Percentiles rank a stretch among this genome's conserved stretches.
These are phyloP conservation scores for Sphenopsis melanotis DNA, from an alignment of 2,797 vertebrate genomes.

Conservation along the genomic window DNA sequence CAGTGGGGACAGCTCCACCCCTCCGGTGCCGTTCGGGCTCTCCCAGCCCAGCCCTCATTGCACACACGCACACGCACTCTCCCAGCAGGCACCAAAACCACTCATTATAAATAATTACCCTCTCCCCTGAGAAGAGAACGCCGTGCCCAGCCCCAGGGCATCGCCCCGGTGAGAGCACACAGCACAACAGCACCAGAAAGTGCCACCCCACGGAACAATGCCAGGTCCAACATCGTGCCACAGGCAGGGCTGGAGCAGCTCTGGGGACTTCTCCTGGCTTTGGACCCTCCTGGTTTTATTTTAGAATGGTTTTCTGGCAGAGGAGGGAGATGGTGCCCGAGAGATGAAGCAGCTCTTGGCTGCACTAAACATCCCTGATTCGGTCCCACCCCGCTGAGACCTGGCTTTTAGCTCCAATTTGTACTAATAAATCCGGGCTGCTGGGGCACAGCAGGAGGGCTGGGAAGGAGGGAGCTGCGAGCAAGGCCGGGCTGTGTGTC, in stretches of 20 bases:
- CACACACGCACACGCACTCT: not conserved
- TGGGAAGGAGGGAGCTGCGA: not conserved
- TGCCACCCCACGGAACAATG: not conserved
- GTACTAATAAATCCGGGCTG: not conserved
- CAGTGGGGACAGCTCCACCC: accelerated
- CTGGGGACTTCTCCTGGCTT: not conserved
- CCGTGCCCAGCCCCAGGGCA: not conserved
- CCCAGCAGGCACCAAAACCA: not conserved
- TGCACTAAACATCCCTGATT: not conserved
- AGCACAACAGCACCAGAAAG: accelerated
- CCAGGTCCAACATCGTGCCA: accelerated
- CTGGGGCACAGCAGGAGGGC: not conserved
- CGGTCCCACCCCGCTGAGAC: not conserved
- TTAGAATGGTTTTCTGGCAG: not conserved
- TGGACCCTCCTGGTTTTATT: not conserved
- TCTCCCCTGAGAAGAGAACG: not conserved
- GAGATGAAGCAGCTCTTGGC: not conserved
- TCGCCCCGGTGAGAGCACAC: not conserved
- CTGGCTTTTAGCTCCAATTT: not conserved
- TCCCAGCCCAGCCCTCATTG: not conserved
- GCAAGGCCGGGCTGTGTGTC: not conserved
- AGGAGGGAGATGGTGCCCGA: not conserved
- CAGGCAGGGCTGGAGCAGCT: not conserved
- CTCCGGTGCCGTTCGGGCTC: not conserved
- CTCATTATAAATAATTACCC: not conserved